Evolutionary conservation across 2,797 vertebrate species (phyloP).

Genomic region (Mormyrus hasselquistii): DNA sequence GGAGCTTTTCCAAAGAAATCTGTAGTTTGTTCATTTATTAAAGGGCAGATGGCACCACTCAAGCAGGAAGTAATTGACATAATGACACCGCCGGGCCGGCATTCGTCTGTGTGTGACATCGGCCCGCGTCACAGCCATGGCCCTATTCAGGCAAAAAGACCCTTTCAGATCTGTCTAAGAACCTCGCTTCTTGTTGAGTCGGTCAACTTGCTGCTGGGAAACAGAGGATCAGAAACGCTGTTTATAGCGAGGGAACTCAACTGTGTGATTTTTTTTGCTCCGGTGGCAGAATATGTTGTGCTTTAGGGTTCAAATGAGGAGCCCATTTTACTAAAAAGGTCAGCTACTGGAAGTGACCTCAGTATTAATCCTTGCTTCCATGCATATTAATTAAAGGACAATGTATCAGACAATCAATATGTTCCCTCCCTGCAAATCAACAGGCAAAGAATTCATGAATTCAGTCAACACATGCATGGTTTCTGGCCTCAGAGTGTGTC

Average conservation of each 20-base stretch:
- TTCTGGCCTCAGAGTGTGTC: background rate
- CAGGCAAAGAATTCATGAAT: background rate
- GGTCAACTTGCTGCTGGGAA: background rate
- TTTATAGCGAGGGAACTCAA: background rate
- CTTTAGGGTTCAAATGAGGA: background rate
- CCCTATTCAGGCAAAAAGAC: slow-evolving; percentile 4
- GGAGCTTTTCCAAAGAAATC: slow-evolving; percentile 53
- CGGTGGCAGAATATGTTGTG: background rate
- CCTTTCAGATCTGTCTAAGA: background rate
- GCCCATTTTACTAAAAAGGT: background rate
- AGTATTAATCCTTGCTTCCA: background rate
- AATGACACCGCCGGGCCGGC: slow-evolving; percentile 58
- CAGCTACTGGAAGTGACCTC: background rate
- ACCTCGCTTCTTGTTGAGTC: background rate
- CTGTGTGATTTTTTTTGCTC: background rate
- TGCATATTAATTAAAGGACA: background rate
- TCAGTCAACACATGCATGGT: background rate
- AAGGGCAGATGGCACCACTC: slow-evolving; percentile 73
- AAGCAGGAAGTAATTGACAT: slow-evolving; percentile 72
- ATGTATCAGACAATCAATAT: background rate
- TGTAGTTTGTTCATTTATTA: slow-evolving; percentile 60
- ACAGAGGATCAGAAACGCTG: background rate
- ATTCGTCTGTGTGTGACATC: slow-evolving; percentile 32
- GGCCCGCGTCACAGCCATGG: slow-evolving; percentile 10
- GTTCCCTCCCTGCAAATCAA: background rate